Evolutionary conservation across 1,140 invertebrate genomes (phyloP), one percentile per base, ranked within the genome.

Genomic region (Archegozetes longisetosus): DNA sequence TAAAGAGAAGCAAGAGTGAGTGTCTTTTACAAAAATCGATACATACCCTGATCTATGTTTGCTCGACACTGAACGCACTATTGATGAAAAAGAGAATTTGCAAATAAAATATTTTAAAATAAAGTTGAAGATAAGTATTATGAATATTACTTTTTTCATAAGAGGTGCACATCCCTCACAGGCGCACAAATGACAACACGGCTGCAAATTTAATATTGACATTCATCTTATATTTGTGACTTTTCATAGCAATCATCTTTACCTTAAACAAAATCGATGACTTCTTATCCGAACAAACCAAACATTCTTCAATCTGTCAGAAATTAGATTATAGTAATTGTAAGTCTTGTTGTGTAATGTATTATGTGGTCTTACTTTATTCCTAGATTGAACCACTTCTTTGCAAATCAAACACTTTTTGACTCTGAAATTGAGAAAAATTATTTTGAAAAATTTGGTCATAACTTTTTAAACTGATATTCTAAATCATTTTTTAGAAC

Each of bases 361-460:
- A 25, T 65, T 61, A n/a, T 55, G 62, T 26, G 12, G 50, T 52
- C 61, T 63, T 74, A 85, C 83, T 78, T 87, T 88, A 22, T 81
- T 80, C 63, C 86, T 73, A 0, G 78, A 79, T 28, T 78, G 72
- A 32, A 95, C 86, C 26, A 80, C 81, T 66, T 89, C 85, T 57
- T 90, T 82, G 69, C 92, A 97, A 61, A 94, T 80, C 29, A 96
- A 79, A 72, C 92, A 97, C 74, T 95, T 95, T 73, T 96, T 96
- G 60, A 96, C 89, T 57, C 90, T 78, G 0, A 87, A 84, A 3
- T 88, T 85, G n/a, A n/a, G n/a, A n/a, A n/a, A n/a, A n/a, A n/a
- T n/a, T n/a, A n/a, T n/a, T n/a, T n/a, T n/a, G n/a, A n/a, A n/a
- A n/a, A n/a, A n/a, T n/a, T n/a, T n/a, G n/a, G n/a, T n/a, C n/a